Base-by-base conservation (phyloP, 2,888 invertebrate genomes). In the Stramonita haemastoma region DNA sequence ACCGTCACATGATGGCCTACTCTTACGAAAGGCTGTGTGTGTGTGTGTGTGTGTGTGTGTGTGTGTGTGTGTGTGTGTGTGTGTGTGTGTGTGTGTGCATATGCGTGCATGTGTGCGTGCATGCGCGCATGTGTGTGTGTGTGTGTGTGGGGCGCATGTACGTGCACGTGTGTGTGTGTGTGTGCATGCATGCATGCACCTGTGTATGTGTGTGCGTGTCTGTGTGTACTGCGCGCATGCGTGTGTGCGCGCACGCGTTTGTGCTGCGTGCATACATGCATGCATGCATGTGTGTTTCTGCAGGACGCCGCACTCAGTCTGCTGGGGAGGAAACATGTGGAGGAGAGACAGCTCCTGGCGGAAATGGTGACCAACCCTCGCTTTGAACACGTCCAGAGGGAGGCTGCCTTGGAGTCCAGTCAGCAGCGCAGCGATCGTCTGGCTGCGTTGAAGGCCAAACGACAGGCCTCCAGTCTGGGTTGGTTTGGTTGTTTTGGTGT, bases 381-480 rank as follows among this genome's bases (percentile, higher is more conserved):
- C 36, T 89, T 92, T 46, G 90, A 88, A 56, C 90, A 93, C 26
- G 81, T 90, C 15, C 89, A 91, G 66, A 90, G 92, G 87, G 87
- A 92, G 70, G 92, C 93, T 15, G 87, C 92, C 36, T 91, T 93
- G 87, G 92, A 90, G 81, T 91, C 94, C n/a, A 90, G 91, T 66
- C 93, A 94, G 88, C 94, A 95, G 88, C 86, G 93, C 19, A 90
- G 91, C 22, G 93, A 94, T 36, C 92, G 92, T 88, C 92, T 94
- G 87, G 91, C 91, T 8, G 92, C 92, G 85, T 90, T 94, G 66
- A 91, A 89, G 32, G 60, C 90, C 32, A 70, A 91, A 77, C 87
- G 91, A 57, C 81, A 90, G 77, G 26, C 88, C 22, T 87, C 90
- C 26, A 89, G 32, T 77, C 79, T 87, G 56, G 90, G 91, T 91